Evolutionary conservation across 2,113 vertebrate species (phyloP), one percentile per base, ranked within the genome.

Genomic region (Erinaceus europaeus): DNA sequence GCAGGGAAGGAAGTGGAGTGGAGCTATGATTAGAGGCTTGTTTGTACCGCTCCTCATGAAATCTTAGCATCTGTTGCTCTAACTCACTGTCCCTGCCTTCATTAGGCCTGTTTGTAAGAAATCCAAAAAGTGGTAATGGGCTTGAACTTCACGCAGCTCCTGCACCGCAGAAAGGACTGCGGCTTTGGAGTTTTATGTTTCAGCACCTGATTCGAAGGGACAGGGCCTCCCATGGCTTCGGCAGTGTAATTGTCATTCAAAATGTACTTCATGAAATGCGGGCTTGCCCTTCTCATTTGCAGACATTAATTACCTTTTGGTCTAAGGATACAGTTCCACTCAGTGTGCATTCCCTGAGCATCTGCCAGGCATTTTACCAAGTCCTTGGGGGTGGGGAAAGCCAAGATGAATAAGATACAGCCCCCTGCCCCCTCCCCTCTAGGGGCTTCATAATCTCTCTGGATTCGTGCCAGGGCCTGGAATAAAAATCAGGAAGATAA

Each of bases 41-140:
- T 90, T 88, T 64, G 12, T 50, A 57, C 73, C 14, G 25, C 44
- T 80, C 73, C 20, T 65, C 50, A 32, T 38, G 84, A 88, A 90
- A 57, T 27, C 75, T 46, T 57, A 44, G 92, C 94, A 85, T 92
- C 92, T 92, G 91, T 76, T 0, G 32, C 78, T 59, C 68, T 13
- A 4, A 2, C 80, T 57, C n/a, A 11, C 87, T 4, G 3, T 34
- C 15, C 42, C 92, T 79, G 87, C 78, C 91, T 93, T 91, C 91
- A 80, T 94, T 90, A 94, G 81, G 73, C 84, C 79, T 36, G 42
- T 84, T 90, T 91, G 84, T 91, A 29, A 94, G 90, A 27, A 59
- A 46, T 46, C 17, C 12, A 0, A 65, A 20, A 46, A 67, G 53
- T 42, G 67, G 46, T 27, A 25, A 91, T 90, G 55, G 6, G 48